Percentiles rank a stretch among this genome's conserved stretches.
phyloP scores from a whole-genome alignment of 2,888 invertebrate genomes.

The Dimorphilus gyrociliatus region DNA sequence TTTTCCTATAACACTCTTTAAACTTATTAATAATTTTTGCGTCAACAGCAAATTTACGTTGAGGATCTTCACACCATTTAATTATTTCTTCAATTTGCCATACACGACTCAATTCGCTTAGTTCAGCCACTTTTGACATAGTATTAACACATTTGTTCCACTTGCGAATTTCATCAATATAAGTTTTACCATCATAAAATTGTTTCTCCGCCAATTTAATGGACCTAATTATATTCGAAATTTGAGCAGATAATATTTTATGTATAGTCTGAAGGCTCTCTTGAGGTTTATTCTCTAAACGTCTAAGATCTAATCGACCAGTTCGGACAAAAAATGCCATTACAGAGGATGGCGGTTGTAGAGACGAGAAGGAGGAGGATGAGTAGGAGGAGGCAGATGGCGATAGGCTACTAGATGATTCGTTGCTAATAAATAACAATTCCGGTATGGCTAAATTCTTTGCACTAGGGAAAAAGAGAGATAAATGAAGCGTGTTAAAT shows the following conservation, averaged over 20 bases:
- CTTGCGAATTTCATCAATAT: slow-evolving; percentile 16
- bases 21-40: slow-evolving; percentile 8
- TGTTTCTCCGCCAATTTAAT: slow-evolving; percentile 4
- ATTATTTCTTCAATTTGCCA: slow-evolving; percentile 18
- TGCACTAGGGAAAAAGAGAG: too few species aligned
- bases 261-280: slow-evolving; percentile 7
- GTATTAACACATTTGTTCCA: slow-evolving; percentile 15
- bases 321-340: slow-evolving; percentile 6
- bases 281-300: slow-evolving; percentile 9
- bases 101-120: slow-evolving; percentile 16
- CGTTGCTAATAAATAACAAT: too few species aligned
- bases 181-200: slow-evolving; percentile 10
- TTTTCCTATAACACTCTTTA: slow-evolving; percentile 19
- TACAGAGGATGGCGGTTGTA: too few species aligned
- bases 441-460: too few species aligned
- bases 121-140: slow-evolving; percentile 16
- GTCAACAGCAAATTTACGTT: slow-evolving; percentile 4
- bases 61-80: slow-evolving; percentile 1
- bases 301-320: slow-evolving; percentile 6
- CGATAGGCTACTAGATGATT: too few species aligned
- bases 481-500: too few species aligned
- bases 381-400: too few species aligned
- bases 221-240: too few species aligned
- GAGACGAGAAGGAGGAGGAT: too few species aligned
- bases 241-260: slow-evolving; percentile 8